Percentiles rank a stretch among this genome's conserved stretches.
phyloP scores from a whole-genome alignment of 1,140 invertebrate species.

The Mizuhopecten yessoensis region DNA sequence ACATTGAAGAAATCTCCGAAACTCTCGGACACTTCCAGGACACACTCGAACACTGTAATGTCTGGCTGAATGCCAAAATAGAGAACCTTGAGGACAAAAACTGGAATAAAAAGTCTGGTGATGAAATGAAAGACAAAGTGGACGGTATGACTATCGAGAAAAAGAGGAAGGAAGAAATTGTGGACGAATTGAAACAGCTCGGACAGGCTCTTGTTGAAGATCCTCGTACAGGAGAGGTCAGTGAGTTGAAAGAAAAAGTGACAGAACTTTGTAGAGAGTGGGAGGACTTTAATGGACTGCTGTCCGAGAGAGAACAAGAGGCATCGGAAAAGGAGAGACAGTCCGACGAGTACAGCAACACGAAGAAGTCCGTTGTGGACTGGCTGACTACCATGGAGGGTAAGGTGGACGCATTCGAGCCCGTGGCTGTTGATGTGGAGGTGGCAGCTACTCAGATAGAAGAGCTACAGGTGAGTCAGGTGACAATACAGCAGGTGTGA shows the following conservation, averaged over 20 bases:
- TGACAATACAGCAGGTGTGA: neutral
- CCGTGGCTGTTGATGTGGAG: conserved; percentile 94
- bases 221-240: conserved; percentile 87
- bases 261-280: conserved; percentile 91
- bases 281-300: conserved; percentile 88
- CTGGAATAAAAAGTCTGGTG: conserved; percentile 87
- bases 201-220: conserved; percentile 93
- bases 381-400: conserved; percentile 93
- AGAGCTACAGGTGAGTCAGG: conserved; percentile 90
- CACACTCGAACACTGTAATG: conserved; percentile 84
- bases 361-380: conserved; percentile 92
- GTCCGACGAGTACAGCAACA: conserved; percentile 91
- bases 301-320: conserved; percentile 93
- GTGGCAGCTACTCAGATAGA: conserved; percentile 92
- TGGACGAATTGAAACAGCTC: conserved; percentile 91
- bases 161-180: conserved; percentile 86
- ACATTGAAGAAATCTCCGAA: conserved; percentile 91
- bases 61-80: conserved; percentile 86
- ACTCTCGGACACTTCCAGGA: conserved; percentile 89
- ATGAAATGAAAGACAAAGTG: conserved; percentile 89
- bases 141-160: conserved; percentile 84
- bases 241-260: conserved; percentile 90
- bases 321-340: conserved; percentile 93
- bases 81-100: conserved; percentile 91
- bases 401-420: conserved; percentile 88